phyloP scores from a whole-genome alignment of 2,113 vertebrate genomes.

The Xiphophorus hellerii region DNA sequence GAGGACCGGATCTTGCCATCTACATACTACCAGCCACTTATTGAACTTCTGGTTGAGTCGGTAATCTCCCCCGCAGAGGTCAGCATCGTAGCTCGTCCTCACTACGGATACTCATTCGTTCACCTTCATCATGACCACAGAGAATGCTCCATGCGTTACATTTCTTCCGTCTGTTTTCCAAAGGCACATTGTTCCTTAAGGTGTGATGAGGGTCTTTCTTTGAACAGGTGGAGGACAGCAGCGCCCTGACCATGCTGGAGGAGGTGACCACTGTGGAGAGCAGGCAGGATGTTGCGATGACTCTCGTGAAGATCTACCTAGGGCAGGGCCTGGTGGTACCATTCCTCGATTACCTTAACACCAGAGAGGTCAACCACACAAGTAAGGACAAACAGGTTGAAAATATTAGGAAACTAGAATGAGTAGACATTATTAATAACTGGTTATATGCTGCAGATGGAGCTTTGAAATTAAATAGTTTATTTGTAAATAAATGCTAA shows the following conservation, averaged over 20 bases:
- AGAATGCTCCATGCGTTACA: conserved; percentile 12
- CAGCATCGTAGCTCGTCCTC: conserved; percentile 24
- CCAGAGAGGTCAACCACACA: conserved; percentile 86
- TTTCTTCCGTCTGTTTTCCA: not conserved
- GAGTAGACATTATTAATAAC: not conserved
- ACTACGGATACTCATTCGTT: conserved; percentile 21
- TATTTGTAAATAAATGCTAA: too few relatives aligned
- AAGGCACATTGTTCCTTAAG: not conserved
- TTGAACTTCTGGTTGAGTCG: conserved; percentile 85
- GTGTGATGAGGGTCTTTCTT: not conserved
- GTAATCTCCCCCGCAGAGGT: conserved; percentile 78
- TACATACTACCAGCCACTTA: conserved; percentile 84
- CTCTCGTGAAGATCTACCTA: conserved; percentile 90
- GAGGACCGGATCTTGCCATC: conserved; percentile 87
- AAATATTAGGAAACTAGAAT: not conserved
- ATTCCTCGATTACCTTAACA: conserved; percentile 89
- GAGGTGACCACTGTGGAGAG: conserved; percentile 87
- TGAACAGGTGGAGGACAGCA: conserved; percentile 77
- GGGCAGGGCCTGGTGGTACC: conserved; percentile 86
- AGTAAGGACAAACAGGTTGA: conserved; percentile 69
- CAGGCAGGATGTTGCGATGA: conserved; percentile 88
- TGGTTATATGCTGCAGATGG: not conserved
- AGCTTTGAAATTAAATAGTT: not conserved
- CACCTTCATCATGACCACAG: conserved; percentile 6
- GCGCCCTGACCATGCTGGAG: conserved; percentile 87